Evolutionary conservation across 2,888 invertebrate genomes (phyloP).

Genomic region (Mantis religiosa): DNA sequence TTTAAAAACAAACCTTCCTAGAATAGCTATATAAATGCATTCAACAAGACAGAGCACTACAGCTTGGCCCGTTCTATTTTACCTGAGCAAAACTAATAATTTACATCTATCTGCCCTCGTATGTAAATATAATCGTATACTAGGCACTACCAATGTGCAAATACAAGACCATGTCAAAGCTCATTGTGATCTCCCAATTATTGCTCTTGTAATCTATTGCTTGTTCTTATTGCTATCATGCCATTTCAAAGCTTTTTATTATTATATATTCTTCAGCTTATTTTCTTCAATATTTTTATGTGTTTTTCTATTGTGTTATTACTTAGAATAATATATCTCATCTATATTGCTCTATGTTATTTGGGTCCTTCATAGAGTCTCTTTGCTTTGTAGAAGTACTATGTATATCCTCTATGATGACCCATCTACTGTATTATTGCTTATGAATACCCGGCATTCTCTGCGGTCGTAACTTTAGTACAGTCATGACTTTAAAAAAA

Average conservation of each 20-base stretch:
- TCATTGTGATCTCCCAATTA: background rate
- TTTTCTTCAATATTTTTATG: background rate
- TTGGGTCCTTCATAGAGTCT: slow-evolving; percentile 19
- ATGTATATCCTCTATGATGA: slow-evolving; percentile 16
- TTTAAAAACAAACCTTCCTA: too few relatives aligned
- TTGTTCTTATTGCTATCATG: background rate
- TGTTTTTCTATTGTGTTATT: slow-evolving; percentile 18
- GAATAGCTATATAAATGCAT: too few relatives aligned
- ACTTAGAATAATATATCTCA: slow-evolving; percentile 21
- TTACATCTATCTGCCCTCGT: background rate
- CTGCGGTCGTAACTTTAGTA: slow-evolving; percentile 21
- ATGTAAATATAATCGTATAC: background rate
- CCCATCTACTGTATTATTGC: slow-evolving; percentile 34
- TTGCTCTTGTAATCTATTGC: slow-evolving; percentile 4
- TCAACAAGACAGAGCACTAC: background rate
- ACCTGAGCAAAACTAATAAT: background rate
- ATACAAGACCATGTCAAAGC: background rate
- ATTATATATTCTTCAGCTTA: background rate
- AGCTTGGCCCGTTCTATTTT: background rate
- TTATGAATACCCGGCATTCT: slow-evolving; percentile 35
- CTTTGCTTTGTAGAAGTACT: slow-evolving; percentile 12
- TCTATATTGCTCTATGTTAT: slow-evolving; percentile 28
- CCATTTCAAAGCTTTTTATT: slow-evolving; percentile 7
- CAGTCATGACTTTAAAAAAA: background rate
- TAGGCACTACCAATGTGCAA: background rate